Evolutionary conservation across 2,888 invertebrate species (phyloP), one percentile per base, ranked within the genome.

Genomic region (Colostygia pectinataria): DNA sequence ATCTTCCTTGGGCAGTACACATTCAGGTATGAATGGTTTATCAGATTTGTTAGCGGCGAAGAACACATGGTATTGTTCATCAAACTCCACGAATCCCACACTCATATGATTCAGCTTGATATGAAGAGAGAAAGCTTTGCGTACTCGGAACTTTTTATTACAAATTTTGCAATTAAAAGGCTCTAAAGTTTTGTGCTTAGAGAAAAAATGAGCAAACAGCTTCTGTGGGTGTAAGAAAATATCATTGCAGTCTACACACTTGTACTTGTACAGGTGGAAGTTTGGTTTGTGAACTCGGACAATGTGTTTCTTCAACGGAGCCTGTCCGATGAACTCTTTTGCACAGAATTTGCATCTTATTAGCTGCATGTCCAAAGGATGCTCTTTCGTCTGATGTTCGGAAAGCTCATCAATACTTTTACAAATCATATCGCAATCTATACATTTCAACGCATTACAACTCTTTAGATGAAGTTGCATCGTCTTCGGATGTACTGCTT

Each of bases 121-220:
- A 15, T 89, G 89, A 0, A 88, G 54, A 0, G 85, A 81, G 28
- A 89, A 87, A 1, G 59, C 60, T 34, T 83, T 88, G 0, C 89
- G 68, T 1, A 81, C 31, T 32, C 66, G 57, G 40, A 83, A 89
- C 1, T 49, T 74, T 45, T 61, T 71, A 33, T 81, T 36, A 13
- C 89, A 89, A n/a, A 86, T 83, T 34, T 67, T 78, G 47, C 89
- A 89, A 0, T 66, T 78, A 34, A 79, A 89, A 0, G 89, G 89
- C 2, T 77, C 55, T 0, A 90, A 49, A 0, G 80, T 73, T 27
- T 70, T 81, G 24, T 90, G 89, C 1, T 58, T 69, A 0, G 71
- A 63, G 13, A 63, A 80, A 41, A 76, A 88, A 59, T 90, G 89
- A 0, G 61, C 77, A 10, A 90, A 88, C 0, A 90, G 42, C 2